These are phyloP conservation scores for Cheirogaleus medius DNA, from an alignment of 2,113 vertebrate genomes.

Conservation along the genomic window DNA sequence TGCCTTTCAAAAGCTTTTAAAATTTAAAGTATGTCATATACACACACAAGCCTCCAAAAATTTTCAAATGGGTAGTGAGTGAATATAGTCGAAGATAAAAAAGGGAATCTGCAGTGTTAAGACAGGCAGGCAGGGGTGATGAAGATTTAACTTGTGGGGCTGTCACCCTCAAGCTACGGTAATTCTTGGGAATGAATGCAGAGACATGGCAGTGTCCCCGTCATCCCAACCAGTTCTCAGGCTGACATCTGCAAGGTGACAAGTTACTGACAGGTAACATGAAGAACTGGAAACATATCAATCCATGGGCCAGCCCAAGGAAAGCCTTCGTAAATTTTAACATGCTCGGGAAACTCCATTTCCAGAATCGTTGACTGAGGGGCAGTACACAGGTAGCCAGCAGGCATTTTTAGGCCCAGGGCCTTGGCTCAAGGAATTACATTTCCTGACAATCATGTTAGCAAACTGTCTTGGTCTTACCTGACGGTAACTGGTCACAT, in stretches of 20 bases:
- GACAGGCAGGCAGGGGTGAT: constrained; percentile 6
- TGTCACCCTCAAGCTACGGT: neutral
- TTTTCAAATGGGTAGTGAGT: neutral
- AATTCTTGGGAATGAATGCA: neutral
- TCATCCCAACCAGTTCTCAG: neutral
- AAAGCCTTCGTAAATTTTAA: neutral
- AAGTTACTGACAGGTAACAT: constrained; percentile 50
- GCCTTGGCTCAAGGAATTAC: neutral
- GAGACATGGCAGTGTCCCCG: neutral
- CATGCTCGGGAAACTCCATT: neutral
- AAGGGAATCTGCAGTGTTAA: neutral
- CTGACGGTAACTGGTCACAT: neutral
- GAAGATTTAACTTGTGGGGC: neutral
- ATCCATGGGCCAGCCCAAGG: neutral
- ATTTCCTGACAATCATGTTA: neutral
- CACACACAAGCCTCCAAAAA: neutral
- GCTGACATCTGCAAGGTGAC: constrained; percentile 53
- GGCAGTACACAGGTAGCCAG: neutral
- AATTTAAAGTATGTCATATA: neutral
- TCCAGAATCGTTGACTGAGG: neutral
- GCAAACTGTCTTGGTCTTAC: neutral
- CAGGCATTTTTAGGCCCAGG: neutral
- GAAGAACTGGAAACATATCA: neutral
- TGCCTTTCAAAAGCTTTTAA: neutral
- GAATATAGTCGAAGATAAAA: neutral